phyloP scores from a whole-genome alignment of 2,113 vertebrate species.

The Syrmaticus mikado region DNA sequence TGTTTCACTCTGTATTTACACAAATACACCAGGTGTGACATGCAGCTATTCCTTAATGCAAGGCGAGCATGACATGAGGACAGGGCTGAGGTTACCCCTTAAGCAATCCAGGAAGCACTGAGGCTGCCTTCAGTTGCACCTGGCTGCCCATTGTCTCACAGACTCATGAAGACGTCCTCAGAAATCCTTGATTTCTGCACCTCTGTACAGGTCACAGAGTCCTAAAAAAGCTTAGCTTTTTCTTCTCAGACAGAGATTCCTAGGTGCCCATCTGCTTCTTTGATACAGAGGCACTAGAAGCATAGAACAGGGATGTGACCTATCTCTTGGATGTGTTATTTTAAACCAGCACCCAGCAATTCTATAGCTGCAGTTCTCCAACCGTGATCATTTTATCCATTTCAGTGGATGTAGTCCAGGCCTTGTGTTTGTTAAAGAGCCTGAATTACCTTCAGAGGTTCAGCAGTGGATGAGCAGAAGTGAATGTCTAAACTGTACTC shows the following conservation, averaged over 20 bases:
- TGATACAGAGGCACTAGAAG: neutral
- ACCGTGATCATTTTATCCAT: neutral
- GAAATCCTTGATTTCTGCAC: neutral
- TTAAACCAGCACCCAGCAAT: neutral
- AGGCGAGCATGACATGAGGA: neutral
- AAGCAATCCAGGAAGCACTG: neutral
- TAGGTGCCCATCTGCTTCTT: rapidly evolving
- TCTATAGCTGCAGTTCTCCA: neutral
- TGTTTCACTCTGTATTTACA: neutral
- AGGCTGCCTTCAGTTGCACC: neutral
- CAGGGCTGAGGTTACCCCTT: neutral
- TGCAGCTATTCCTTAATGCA: neutral
- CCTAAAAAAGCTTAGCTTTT: neutral
- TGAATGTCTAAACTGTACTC: neutral
- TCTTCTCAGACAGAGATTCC: neutral
- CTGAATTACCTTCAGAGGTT: neutral
- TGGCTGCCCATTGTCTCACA: neutral
- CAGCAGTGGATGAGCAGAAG: neutral
- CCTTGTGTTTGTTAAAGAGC: neutral
- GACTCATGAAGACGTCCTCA: neutral
- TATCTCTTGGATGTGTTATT: neutral
- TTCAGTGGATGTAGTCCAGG: neutral
- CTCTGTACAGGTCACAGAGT: neutral
- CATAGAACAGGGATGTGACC: rapidly evolving
- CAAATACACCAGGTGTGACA: neutral